phyloP scores from a whole-genome alignment of 2,888 invertebrate genomes.

The Mechanitis mazaeus region DNA sequence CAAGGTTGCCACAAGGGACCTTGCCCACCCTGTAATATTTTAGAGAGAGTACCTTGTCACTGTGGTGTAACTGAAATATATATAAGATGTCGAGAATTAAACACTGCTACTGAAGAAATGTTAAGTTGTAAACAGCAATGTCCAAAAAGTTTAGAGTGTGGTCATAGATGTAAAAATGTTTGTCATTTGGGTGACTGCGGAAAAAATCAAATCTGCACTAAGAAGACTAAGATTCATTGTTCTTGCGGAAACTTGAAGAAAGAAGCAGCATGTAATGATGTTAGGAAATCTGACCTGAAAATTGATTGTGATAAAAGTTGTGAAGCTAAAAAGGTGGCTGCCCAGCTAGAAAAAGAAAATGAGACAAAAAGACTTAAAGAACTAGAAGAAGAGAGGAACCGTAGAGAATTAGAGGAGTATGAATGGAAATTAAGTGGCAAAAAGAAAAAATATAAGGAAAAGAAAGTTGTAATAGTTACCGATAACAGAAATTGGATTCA shows the following conservation, averaged over 20 bases:
- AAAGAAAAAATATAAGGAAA: constrained; percentile 72
- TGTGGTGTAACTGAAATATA: constrained; percentile 87
- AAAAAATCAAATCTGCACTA: constrained; percentile 81
- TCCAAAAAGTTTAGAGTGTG: constrained; percentile 89
- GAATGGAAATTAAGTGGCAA: constrained; percentile 85
- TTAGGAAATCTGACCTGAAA: constrained; percentile 58
- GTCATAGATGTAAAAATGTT: constrained; percentile 85
- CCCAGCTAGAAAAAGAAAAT: constrained; percentile 71
- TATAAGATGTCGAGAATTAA: constrained; percentile 83
- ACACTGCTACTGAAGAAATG: constrained; percentile 64
- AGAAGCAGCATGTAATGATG: constrained; percentile 81
- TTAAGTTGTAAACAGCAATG: constrained; percentile 89
- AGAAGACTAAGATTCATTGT: constrained; percentile 87
- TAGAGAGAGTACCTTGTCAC: constrained; percentile 85
- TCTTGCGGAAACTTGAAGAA: constrained; percentile 85
- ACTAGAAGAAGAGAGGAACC: constrained; percentile 81
- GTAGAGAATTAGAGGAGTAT: constrained; percentile 84
- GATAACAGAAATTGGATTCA: constrained; percentile 60
- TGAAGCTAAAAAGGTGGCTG: constrained; percentile 72
- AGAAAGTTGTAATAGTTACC: constrained; percentile 61
- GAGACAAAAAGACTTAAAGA: constrained; percentile 76
- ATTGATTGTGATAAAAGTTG: constrained; percentile 82
- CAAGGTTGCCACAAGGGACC: constrained; percentile 82
- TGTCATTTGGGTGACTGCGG: constrained; percentile 87
- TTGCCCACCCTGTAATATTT: constrained; percentile 85